phyloP scores from a whole-genome alignment of 1,140 invertebrate genomes.

The Coenobita brevimanus region DNA sequence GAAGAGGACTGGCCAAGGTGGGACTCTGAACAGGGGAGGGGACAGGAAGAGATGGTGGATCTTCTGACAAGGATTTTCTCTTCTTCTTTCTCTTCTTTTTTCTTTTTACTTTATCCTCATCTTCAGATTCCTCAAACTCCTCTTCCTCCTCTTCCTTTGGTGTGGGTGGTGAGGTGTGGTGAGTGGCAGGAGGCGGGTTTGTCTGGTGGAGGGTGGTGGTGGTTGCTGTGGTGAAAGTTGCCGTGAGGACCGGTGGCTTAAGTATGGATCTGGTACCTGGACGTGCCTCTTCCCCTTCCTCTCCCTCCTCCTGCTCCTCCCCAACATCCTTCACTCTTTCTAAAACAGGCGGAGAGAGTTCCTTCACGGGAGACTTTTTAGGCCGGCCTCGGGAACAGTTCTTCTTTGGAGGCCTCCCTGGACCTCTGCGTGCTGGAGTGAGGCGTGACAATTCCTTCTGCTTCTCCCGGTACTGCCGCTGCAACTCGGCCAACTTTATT shows the following conservation, averaged over 20 bases:
- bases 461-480: constrained; percentile 46
- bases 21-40: constrained; percentile 47
- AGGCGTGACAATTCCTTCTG: constrained; percentile 53
- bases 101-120: constrained; percentile 50
- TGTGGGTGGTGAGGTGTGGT: no score
- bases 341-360: constrained; percentile 47
- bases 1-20: neutral
- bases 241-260: constrained; percentile 54
- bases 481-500: constrained; percentile 48
- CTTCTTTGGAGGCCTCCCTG: constrained; percentile 48
- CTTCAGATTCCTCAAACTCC: constrained; percentile 46
- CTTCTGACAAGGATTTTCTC: constrained; percentile 70
- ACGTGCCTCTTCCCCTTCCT: constrained; percentile 29
- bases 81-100: constrained; percentile 62
- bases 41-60: constrained; percentile 74
- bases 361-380: constrained; percentile 49
- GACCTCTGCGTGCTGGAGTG: constrained; percentile 22
- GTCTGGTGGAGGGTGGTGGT: neutral
- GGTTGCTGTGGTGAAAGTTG: constrained; percentile 43
- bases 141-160: no score
- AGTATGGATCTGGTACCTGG: constrained; percentile 29
- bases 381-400: constrained; percentile 4
- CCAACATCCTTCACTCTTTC: constrained; percentile 36
- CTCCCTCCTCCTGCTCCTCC: constrained; percentile 37
- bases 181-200: neutral